Evolutionary conservation across 1,140 invertebrate species (phyloP).

Genomic region (Nasonia longicornis): DNA sequence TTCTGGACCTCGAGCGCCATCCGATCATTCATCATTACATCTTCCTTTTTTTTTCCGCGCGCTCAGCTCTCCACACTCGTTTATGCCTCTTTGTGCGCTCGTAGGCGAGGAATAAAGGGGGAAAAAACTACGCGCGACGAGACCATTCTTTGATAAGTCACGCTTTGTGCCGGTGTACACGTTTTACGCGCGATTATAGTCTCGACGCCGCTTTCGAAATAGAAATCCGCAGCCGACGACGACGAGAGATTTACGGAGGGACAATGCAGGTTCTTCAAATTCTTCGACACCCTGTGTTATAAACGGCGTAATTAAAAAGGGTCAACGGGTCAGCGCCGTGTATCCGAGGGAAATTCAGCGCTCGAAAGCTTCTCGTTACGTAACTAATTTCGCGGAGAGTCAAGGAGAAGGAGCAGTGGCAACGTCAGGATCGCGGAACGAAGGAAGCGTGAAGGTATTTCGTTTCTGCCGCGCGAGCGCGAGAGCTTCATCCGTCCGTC

Average conservation of each 20-base stretch:
- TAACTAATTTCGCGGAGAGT: conserved; percentile 27
- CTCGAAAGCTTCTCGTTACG: neutral
- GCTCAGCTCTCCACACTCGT: neutral
- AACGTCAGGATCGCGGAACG: conserved; percentile 29
- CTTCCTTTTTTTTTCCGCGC: neutral
- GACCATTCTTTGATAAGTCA: conserved; percentile 30
- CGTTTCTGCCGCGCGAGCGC: conserved; percentile 10
- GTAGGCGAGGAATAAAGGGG: neutral
- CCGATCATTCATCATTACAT: conserved; percentile 26
- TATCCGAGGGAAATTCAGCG: neutral
- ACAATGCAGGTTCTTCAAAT: too few relatives aligned
- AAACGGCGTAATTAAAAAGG: neutral
- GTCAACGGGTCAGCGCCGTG: conserved; percentile 16
- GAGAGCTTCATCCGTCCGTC: conserved; percentile 1
- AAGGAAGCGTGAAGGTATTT: conserved; percentile 44
- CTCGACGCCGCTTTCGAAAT: conserved; percentile 1
- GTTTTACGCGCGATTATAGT: conserved; percentile 17
- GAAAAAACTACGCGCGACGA: neutral
- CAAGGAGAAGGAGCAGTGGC: neutral
- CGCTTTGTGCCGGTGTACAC: neutral
- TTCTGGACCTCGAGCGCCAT: conserved; percentile 23
- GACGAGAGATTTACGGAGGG: neutral
- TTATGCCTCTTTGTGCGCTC: neutral
- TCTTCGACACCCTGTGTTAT: too few relatives aligned
- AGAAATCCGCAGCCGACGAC: neutral